Percentiles rank a stretch among this genome's conserved stretches.
These are phyloP conservation scores for Calycopis cecrops DNA, from an alignment of 1,140 invertebrate genomes.

Conservation along the genomic window DNA sequence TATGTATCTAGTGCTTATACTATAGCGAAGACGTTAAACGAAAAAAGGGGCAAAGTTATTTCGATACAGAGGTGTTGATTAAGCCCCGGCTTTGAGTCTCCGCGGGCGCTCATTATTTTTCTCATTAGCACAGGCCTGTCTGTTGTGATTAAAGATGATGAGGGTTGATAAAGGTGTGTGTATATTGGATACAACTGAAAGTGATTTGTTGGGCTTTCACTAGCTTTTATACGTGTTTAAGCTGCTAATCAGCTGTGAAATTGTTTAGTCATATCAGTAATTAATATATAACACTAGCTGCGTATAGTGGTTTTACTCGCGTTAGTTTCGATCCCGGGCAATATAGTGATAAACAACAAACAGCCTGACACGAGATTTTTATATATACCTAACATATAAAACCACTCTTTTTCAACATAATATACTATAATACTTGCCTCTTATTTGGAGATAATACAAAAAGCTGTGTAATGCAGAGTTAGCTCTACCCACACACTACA, in stretches of 20 bases:
- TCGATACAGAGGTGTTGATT: slow-evolving; percentile 39
- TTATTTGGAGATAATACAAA: no score
- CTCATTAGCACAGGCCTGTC: slow-evolving; percentile 52
- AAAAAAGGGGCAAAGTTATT: slow-evolving; percentile 27
- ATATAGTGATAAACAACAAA: no score
- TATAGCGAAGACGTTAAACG: slow-evolving; percentile 8
- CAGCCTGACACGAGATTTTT: no score
- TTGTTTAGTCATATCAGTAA: not conserved
- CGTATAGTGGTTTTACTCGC: no score
- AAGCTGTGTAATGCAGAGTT: no score
- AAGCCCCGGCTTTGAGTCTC: slow-evolving; percentile 34
- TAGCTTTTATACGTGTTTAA: not conserved
- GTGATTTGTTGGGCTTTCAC: not conserved
- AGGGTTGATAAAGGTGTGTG: slow-evolving; percentile 26
- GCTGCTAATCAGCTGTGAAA: slow-evolving; percentile 3
- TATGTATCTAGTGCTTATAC: no score
- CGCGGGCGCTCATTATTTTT: slow-evolving; percentile 56
- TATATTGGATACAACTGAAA: slow-evolving; percentile 15
- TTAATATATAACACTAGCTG: no score
- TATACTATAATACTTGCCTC: no score
- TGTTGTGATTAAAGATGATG: slow-evolving; percentile 48
- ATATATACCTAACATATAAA: no score
- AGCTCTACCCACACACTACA: no score
- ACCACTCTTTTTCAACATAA: no score
- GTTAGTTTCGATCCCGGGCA: no score